These are phyloP conservation scores for Horisme vitalbata DNA, from an alignment of 2,888 invertebrate genomes.

Conservation along the genomic window DNA sequence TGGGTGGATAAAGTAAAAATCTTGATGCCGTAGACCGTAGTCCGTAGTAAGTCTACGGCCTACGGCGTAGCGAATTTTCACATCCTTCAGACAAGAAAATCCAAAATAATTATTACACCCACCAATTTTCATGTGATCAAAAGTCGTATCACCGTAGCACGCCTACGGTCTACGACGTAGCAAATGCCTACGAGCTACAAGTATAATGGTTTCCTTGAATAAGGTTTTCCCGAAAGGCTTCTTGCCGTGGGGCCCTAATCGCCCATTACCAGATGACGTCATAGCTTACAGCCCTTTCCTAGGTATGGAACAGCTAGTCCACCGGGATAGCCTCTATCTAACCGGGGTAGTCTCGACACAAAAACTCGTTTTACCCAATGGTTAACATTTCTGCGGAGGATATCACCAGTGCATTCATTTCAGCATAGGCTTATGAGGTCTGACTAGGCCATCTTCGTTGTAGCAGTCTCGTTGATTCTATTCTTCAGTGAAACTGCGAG, in stretches of 20 bases:
- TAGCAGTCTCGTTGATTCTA: too few species aligned
- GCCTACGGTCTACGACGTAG: conserved; percentile 6
- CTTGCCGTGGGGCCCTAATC: conserved; percentile 28
- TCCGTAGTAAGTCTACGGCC: conserved; percentile 4
- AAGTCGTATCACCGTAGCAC: conserved; percentile 12
- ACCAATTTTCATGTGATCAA: not conserved
- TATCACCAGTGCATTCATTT: too few species aligned
- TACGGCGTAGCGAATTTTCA: conserved; percentile 17
- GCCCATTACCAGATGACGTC: conserved; percentile 36
- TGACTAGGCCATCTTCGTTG: too few species aligned
- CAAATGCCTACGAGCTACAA: conserved; percentile 20
- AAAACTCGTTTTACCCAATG: too few species aligned
- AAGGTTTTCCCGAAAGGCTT: conserved; percentile 26
- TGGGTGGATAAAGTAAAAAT: too few species aligned
- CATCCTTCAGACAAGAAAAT: too few species aligned
- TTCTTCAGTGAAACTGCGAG: too few species aligned
- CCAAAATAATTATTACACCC: not conserved
- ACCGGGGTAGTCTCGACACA: too few species aligned
- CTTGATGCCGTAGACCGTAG: too few species aligned
- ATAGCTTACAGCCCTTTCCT: conserved; percentile 14
- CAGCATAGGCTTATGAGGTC: too few species aligned
- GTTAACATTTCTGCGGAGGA: too few species aligned
- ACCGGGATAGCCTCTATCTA: not conserved
- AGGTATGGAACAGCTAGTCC: conserved; percentile 7
- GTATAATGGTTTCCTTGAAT: conserved; percentile 25